These are phyloP conservation scores for Galerucella calmariensis DNA, from an alignment of 2,888 invertebrate species.

Conservation along the genomic window DNA sequence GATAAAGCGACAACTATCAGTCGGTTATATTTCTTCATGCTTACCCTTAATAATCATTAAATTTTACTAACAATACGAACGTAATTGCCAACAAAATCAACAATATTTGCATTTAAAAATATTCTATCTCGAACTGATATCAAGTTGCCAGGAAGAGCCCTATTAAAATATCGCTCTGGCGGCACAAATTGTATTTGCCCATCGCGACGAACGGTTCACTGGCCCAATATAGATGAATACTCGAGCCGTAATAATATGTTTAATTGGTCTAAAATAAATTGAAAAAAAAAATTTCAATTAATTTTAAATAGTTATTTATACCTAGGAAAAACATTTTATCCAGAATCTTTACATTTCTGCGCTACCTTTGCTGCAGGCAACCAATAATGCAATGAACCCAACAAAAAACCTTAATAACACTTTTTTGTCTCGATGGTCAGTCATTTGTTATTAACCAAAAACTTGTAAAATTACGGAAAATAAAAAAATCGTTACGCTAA, in stretches of 20 bases:
- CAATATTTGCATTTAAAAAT: neutral
- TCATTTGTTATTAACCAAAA: no score
- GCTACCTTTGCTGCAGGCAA: no score
- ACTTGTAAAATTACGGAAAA: no score
- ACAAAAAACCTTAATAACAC: no score
- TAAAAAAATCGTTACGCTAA: no score
- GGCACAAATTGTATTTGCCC: constrained; percentile 20
- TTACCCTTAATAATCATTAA: neutral
- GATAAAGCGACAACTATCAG: neutral
- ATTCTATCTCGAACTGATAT: neutral
- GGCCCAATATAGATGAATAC: neutral
- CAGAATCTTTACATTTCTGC: no score
- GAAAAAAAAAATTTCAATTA: constrained; percentile 3
- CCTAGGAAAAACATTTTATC: no score
- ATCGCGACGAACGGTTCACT: constrained; percentile 7
- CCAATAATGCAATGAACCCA: no score
- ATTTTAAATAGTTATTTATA: no score
- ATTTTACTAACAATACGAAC: neutral
- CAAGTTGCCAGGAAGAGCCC: constrained; percentile 17
- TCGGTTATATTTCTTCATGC: neutral
- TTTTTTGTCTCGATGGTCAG: no score
- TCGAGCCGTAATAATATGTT: neutral
- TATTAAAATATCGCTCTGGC: constrained; percentile 25
- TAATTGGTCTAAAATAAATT: neutral
- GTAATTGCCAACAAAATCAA: neutral